Evolutionary conservation across 2,797 vertebrate species (phyloP).

Genomic region (Oryzias sinensis): DNA sequence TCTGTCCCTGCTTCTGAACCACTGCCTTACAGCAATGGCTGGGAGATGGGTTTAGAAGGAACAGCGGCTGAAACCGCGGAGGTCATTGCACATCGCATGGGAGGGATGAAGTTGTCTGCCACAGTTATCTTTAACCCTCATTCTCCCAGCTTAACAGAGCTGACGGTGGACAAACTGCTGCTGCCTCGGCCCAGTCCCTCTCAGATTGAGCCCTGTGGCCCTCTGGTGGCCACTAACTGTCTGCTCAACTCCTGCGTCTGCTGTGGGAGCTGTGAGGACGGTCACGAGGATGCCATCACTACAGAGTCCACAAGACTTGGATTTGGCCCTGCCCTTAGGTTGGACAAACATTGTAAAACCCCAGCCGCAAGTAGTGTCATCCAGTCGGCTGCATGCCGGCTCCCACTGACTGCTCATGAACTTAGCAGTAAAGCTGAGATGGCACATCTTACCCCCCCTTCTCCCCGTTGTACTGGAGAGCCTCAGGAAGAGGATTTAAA

Average conservation of each 20-base stretch:
- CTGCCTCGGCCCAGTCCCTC: slow-evolving; percentile 60
- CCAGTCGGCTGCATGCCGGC: slow-evolving; percentile 78
- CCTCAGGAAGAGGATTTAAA: slow-evolving; percentile 61
- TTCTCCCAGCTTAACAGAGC: slow-evolving; percentile 81
- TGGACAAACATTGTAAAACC: slow-evolving; percentile 73
- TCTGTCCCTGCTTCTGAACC: slow-evolving; percentile 71
- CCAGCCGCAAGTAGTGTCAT: slow-evolving; percentile 75
- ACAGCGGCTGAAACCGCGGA: slow-evolving; percentile 83
- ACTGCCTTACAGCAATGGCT: slow-evolving; percentile 82
- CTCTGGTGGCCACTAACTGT: slow-evolving; percentile 86
- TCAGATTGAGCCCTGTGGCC: slow-evolving; percentile 69
- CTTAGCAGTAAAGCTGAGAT: slow-evolving; percentile 68
- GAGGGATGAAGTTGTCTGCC: slow-evolving; percentile 97
- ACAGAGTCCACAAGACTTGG: slow-evolving; percentile 59
- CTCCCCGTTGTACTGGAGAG: slow-evolving; percentile 53
- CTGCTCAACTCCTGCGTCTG: slow-evolving; percentile 95
- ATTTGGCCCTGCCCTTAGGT: slow-evolving; percentile 68
- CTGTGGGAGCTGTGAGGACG: slow-evolving; percentile 89
- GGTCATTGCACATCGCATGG: slow-evolving; percentile 91
- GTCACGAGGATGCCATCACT: slow-evolving; percentile 77
- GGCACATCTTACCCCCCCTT: slow-evolving; percentile 54
- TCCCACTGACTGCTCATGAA: slow-evolving; percentile 71
- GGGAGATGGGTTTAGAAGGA: slow-evolving; percentile 81
- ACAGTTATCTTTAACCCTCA: slow-evolving; percentile 98
- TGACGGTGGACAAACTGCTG: slow-evolving; percentile 73